These are phyloP conservation scores for Crotalus horridus DNA, from an alignment of 2,113 vertebrate genomes.

Conservation along the genomic window DNA sequence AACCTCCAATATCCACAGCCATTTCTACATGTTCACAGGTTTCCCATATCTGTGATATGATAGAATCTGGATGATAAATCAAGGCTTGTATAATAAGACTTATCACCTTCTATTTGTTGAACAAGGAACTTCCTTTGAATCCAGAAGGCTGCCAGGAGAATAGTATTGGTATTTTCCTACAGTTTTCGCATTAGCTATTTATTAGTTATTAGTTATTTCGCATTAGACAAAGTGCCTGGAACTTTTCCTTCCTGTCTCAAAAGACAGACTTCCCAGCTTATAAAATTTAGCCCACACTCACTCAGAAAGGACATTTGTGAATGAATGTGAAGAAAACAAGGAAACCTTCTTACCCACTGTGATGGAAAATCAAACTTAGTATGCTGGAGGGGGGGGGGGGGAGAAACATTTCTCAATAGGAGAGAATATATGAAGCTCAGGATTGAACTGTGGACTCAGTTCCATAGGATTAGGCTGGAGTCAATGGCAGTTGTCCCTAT, in stretches of 20 bases:
- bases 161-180: not conserved
- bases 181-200: not conserved
- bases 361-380: not conserved
- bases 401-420: not conserved
- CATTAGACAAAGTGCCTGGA: not conserved
- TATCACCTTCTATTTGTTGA: not conserved
- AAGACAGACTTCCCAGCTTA: not conserved
- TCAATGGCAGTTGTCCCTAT: not conserved
- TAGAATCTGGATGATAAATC: not conserved
- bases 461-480: slow-evolving; percentile 6
- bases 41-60: not conserved
- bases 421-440: not conserved
- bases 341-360: not conserved
- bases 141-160: not conserved
- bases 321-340: not conserved
- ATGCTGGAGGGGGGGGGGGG: not conserved
- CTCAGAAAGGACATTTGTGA: not conserved
- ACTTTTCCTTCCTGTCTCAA: not conserved
- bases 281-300: not conserved
- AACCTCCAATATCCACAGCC: not conserved
- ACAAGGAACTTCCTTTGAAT: not conserved
- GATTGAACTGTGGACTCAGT: not conserved
- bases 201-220: too few relatives aligned
- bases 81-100: not conserved
- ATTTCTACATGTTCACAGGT: not conserved